phyloP scores from a whole-genome alignment of 2,888 invertebrate genomes.

The Stenolophus ochropezus region DNA sequence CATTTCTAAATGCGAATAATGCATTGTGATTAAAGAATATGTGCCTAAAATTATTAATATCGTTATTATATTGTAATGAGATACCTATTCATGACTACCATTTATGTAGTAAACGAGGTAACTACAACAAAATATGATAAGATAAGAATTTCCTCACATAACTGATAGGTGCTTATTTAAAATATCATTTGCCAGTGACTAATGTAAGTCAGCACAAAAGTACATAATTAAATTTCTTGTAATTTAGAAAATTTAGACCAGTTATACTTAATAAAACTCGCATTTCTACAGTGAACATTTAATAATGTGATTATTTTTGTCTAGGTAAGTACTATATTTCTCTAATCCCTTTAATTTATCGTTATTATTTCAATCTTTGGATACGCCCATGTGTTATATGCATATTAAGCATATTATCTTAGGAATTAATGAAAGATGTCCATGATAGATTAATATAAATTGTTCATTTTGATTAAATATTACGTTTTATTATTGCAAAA shows the following conservation, averaged over 20 bases:
- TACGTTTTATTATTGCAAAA: neutral
- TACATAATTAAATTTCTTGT: conserved; percentile 42
- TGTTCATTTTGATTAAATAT: neutral
- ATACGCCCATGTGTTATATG: conserved; percentile 47
- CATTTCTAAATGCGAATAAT: neutral
- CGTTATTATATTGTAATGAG: conserved; percentile 39
- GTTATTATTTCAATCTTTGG: conserved; percentile 26
- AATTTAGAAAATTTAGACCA: conserved; percentile 34
- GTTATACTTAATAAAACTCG: conserved; percentile 28
- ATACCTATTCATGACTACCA: conserved; percentile 27
- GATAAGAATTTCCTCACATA: conserved; percentile 58
- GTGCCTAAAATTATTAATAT: conserved; percentile 30
- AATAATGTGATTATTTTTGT: conserved; percentile 43
- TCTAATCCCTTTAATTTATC: neutral
- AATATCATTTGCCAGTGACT: conserved; percentile 55
- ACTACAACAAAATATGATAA: conserved; percentile 53
- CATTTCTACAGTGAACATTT: conserved; percentile 3
- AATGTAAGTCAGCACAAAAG: conserved; percentile 50
- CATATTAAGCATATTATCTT: conserved; percentile 9
- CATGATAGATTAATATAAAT: neutral
- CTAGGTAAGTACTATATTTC: conserved; percentile 15
- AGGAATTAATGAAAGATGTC: conserved; percentile 18
- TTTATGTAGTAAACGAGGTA: conserved; percentile 43
- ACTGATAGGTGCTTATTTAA: conserved; percentile 53
- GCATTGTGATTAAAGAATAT: conserved; percentile 11